Conservation (phyloP, 2,797 vertebrate genomes). For the Macropus fuliginosus region DNA sequence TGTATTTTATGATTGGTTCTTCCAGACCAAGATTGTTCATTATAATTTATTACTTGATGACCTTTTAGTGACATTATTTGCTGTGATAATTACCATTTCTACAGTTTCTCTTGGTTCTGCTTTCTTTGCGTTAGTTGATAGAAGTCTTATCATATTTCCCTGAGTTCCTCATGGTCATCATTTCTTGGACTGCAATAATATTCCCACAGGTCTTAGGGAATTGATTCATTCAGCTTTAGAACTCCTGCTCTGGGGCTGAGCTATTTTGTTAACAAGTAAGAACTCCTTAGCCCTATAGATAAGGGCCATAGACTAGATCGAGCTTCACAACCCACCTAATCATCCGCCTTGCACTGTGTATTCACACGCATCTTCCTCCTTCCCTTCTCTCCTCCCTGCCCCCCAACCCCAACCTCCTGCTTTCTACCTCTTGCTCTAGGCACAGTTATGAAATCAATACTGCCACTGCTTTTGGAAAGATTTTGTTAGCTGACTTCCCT, state of each 20-base stretch:
- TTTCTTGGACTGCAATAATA: not conserved
- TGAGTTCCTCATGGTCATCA: not conserved
- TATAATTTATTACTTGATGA: not conserved
- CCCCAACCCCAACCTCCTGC: not conserved
- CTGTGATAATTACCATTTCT: not conserved
- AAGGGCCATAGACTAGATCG: not conserved
- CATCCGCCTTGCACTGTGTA: not conserved
- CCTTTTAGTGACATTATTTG: not conserved
- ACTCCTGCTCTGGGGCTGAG: not conserved
- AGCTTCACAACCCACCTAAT: not conserved
- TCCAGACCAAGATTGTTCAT: not conserved
- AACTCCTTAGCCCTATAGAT: not conserved
- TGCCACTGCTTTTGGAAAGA: not conserved
- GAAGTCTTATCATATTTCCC: not conserved
- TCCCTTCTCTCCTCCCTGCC: not conserved
- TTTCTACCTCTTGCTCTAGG: not conserved
- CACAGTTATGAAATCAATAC: not conserved
- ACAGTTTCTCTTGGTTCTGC: not conserved
- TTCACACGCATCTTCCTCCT: not conserved
- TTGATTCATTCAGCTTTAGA: not conserved
- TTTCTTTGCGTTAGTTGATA: not conserved
- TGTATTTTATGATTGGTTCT: not conserved
- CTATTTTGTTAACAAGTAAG: not conserved
- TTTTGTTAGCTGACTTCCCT: not conserved
- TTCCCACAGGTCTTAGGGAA: not conserved